Evolutionary conservation across 1,140 invertebrate genomes (phyloP), one percentile per base, ranked within the genome.

Genomic region (Spodoptera frugiperda): DNA sequence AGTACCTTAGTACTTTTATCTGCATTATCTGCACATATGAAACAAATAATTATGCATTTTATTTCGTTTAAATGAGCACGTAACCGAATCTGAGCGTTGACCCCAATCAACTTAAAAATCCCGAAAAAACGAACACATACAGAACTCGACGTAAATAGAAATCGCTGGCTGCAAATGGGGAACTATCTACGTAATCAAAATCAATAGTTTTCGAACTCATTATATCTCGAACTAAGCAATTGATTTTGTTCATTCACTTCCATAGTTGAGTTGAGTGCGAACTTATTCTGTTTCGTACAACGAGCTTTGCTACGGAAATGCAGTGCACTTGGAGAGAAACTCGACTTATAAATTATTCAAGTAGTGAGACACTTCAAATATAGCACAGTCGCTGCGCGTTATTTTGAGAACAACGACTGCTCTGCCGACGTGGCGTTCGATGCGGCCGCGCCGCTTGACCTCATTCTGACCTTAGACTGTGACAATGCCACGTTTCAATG

Each of bases 281-380:
- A 89, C 67, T 81, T 78, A 81, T 83, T 76, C 80, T 82, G 83
- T 81, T 85, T 84, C 78, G 67, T 78, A 76, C 80, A 76, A 65
- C 51, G 68, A 84, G 85, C 84, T 87, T 85, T 83, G 84, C 81
- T 84, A 82, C 86, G 86, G 86, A 89, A 92, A 91, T 89, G 87
- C 86, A 88, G 82, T 87, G 85, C 84, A 86, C 85, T 89, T 80
- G 72, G 85, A 91, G 85, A 88, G 81, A 85, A 91, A 86, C 83
- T 84, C 70, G 65, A 86, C 89, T 91, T 89, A 93, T 93, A 92
- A 92, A 91, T 92, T 92, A 93, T 93, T 93, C 91, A 93, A 88
- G 83, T 85, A 85, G 86, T 77, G 87, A 91, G 90, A 91, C 89
- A 91, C 86, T 93, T 92, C 89, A 91, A 90, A 92, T 91, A 91